A percentile compares a stretch with the other conserved stretches of the same genome.
phyloP scores from a whole-genome alignment of 2,797 vertebrate genomes.

The Spheniscus humboldti region DNA sequence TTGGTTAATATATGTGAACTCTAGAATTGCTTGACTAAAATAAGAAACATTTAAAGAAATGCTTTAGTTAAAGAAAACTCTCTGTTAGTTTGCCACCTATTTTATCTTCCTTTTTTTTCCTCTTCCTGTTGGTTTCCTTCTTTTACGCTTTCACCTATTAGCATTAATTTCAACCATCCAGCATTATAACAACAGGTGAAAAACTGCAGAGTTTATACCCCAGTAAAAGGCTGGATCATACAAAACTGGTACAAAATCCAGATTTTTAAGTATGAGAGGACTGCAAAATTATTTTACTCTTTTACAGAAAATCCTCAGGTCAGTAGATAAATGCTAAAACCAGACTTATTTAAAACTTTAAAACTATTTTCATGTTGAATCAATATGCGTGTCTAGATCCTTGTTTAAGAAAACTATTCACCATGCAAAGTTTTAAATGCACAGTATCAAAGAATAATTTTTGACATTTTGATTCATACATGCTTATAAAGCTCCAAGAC shows the following conservation, averaged over 20 bases:
- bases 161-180: not conserved
- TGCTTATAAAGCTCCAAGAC: conserved; percentile 90
- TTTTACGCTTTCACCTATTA: not conserved
- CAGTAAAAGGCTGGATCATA: not conserved
- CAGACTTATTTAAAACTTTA: conserved; percentile 62
- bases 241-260: not conserved
- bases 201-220: not conserved
- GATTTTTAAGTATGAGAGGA: conserved; percentile 21
- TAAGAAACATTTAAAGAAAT: not conserved
- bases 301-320: conserved; percentile 20
- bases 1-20: not conserved
- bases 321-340: conserved; percentile 47
- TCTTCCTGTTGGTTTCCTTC: not conserved
- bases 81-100: not conserved
- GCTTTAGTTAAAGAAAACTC: not conserved
- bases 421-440: conserved; percentile 81
- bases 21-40: not conserved
- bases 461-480: conserved; percentile 93
- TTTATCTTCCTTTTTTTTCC: not conserved
- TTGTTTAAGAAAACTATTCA: conserved; percentile 76
- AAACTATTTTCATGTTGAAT: conserved; percentile 68
- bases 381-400: conserved; percentile 69
- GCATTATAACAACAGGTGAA: not conserved
- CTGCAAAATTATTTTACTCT: conserved; percentile 12
- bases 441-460: conserved; percentile 86